These are phyloP conservation scores for Netelia melanura DNA, from an alignment of 2,888 invertebrate genomes.

Conservation along the genomic window DNA sequence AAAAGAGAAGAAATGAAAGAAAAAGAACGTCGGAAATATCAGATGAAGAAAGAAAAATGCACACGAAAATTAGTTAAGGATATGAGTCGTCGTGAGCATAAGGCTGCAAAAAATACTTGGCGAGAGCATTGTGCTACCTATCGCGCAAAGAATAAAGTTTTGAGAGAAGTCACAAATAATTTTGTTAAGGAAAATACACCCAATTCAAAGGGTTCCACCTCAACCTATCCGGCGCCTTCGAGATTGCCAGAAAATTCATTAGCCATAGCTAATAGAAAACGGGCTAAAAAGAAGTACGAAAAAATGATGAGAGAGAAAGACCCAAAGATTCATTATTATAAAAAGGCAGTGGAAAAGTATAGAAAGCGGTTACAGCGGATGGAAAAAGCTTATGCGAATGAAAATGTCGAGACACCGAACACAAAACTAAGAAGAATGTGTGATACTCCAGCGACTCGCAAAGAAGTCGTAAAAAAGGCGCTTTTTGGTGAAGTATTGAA, in stretches of 20 bases:
- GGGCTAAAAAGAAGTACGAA: no score
- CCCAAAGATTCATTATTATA: no score
- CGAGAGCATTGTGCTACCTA: constrained; percentile 39
- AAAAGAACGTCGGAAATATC: no score
- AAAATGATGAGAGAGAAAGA: no score
- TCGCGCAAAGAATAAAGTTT: constrained; percentile 10
- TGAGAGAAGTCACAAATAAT: constrained; percentile 1
- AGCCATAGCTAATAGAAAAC: background rate
- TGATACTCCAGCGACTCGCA: background rate
- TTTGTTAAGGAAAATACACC: background rate
- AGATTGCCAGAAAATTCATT: background rate
- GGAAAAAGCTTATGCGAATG: background rate
- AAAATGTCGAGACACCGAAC: background rate
- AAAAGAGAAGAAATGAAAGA: constrained; percentile 1
- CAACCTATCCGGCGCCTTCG: background rate
- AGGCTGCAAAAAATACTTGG: constrained; percentile 45
- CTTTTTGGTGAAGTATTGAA: constrained; percentile 34
- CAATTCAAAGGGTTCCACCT: background rate
- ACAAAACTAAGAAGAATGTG: constrained; percentile 9
- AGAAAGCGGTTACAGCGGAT: background rate
- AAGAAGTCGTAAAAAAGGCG: constrained; percentile 20
- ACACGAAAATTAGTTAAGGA: constrained; percentile 9
- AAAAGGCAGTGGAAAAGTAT: background rate
- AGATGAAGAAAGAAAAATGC: no score
- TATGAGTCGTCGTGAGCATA: constrained; percentile 56